A percentile compares a stretch with the other conserved stretches of the same genome.
phyloP scores from a whole-genome alignment of 2,888 invertebrate species.

The Mythimna lalbum region DNA sequence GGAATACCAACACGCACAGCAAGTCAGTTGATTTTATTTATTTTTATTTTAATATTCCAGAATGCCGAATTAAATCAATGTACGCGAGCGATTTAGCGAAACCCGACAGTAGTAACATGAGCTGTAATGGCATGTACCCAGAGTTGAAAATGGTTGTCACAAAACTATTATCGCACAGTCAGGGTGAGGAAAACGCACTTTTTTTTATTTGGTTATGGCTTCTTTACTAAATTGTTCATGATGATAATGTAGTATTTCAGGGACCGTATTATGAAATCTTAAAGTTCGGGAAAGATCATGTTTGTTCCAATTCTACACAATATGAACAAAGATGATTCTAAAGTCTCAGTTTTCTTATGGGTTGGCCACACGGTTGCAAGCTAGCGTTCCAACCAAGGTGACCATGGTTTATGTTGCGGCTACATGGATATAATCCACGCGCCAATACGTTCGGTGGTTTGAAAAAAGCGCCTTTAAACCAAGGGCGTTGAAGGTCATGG shows the following conservation, averaged over 20 bases:
- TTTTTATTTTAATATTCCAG: constrained; percentile 78
- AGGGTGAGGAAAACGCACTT: constrained; percentile 78
- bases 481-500: no score
- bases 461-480: no score
- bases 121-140: constrained; percentile 77
- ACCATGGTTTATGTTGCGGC: no score
- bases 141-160: constrained; percentile 88
- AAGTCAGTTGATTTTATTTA: constrained; percentile 56
- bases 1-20: constrained; percentile 49
- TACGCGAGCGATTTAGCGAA: constrained; percentile 74
- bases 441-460: no score
- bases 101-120: constrained; percentile 67
- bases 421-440: no score
- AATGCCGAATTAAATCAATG: constrained; percentile 75
- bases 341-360: no score
- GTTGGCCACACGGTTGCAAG: no score
- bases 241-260: neutral
- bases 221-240: constrained; percentile 19
- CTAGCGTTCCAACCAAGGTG: no score
- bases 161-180: constrained; percentile 83
- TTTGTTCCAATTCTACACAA: no score
- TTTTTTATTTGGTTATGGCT: constrained; percentile 32
- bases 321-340: no score
- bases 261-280: neutral
- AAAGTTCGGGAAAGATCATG: no score